phyloP scores from a whole-genome alignment of 2,113 vertebrate species.

The Dromiciops gliroides region DNA sequence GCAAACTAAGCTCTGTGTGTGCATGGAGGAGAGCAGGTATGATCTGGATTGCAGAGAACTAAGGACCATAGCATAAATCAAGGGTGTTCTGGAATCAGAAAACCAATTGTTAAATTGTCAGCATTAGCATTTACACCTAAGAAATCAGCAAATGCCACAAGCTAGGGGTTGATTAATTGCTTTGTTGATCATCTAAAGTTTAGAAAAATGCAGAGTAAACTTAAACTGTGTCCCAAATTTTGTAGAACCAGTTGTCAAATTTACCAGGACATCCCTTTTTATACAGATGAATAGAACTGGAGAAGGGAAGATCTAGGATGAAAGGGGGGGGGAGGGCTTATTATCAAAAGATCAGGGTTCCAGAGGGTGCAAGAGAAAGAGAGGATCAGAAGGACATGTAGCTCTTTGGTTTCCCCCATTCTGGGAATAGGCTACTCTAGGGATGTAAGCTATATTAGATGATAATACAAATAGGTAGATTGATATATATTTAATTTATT shows the following conservation, averaged over 20 bases:
- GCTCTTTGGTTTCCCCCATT: neutral
- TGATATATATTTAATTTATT: neutral
- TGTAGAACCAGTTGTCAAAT: neutral
- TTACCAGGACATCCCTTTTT: neutral
- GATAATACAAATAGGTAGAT: neutral
- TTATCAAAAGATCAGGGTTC: neutral
- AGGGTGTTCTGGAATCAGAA: neutral
- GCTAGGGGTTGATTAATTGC: neutral
- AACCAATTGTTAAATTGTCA: neutral
- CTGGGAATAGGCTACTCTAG: neutral
- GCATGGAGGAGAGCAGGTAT: neutral
- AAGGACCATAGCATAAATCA: neutral
- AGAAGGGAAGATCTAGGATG: neutral
- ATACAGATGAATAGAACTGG: neutral
- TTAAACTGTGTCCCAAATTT: neutral
- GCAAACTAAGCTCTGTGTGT: neutral
- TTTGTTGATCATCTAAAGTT: neutral
- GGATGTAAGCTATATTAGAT: neutral
- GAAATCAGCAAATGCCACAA: neutral
- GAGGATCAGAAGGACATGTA: neutral
- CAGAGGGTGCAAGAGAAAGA: neutral
- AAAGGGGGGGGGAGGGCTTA: accelerated
- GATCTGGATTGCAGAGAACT: neutral
- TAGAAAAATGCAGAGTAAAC: neutral
- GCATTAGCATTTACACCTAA: neutral